Conservation (phyloP, 1,140 invertebrate species). For the Limonius californicus region DNA sequence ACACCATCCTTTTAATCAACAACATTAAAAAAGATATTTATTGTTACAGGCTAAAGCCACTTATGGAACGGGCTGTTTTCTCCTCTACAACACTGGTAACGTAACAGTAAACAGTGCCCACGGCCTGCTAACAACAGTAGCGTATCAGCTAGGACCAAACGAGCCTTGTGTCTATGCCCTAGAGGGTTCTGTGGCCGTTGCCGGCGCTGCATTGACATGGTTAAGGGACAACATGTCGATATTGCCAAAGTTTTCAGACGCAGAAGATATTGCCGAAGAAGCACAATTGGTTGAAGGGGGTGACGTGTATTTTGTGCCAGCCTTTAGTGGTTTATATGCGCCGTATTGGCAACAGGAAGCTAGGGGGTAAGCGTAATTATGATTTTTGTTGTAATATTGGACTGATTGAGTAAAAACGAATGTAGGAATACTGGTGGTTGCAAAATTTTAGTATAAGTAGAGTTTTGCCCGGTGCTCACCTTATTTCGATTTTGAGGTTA, state of each 20-base stretch:
- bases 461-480: too few relatives aligned
- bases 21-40: too few relatives aligned
- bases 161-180: slow-evolving; percentile 79
- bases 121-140: slow-evolving; percentile 91
- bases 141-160: slow-evolving; percentile 82
- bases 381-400: too few relatives aligned
- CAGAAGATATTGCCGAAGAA: slow-evolving; percentile 39
- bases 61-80: slow-evolving; percentile 93
- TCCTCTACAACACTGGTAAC: slow-evolving; percentile 89
- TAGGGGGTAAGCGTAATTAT: slow-evolving; percentile 68
- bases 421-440: not conserved
- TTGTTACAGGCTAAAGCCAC: slow-evolving; percentile 75
- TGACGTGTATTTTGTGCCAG: slow-evolving; percentile 93
- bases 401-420: too few relatives aligned
- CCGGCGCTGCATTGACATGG: slow-evolving; percentile 80
- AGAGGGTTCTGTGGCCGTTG: slow-evolving; percentile 61
- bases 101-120: slow-evolving; percentile 68
- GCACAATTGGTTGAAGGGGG: slow-evolving; percentile 42
- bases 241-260: slow-evolving; percentile 54
- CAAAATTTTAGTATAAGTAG: not conserved
- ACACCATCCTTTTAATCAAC: too few relatives aligned
- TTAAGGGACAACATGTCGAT: slow-evolving; percentile 78
- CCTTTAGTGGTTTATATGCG: slow-evolving; percentile 90
- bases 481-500: too few relatives aligned
- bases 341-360: slow-evolving; percentile 93